Conservation (phyloP, 2,797 vertebrate genomes). For the Chaenodraco wilsoni region DNA sequence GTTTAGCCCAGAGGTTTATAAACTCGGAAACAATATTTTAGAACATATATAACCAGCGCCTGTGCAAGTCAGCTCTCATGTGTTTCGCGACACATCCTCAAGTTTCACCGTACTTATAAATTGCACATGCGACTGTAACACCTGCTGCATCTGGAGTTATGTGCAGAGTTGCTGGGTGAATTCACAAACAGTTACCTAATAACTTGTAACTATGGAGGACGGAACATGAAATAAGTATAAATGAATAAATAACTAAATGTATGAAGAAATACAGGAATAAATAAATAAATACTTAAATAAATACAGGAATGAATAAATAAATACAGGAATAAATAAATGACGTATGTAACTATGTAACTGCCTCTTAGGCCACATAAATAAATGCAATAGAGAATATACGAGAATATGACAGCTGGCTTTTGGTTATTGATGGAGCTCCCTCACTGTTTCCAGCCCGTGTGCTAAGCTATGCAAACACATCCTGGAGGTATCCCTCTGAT, state of each 20-base stretch:
- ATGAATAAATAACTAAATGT: too few relatives aligned
- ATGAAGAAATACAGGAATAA: too few relatives aligned
- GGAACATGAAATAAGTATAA: too few relatives aligned
- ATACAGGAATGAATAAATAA: too few relatives aligned
- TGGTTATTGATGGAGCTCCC: neutral
- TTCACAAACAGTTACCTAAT: neutral
- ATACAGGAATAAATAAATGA: too few relatives aligned
- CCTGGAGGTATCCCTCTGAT: constrained; percentile 37
- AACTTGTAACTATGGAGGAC: neutral
- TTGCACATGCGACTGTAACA: neutral
- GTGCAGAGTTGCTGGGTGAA: neutral
- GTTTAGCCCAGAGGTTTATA: constrained; percentile 44
- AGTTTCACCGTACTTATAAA: neutral
- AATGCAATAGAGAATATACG: constrained; percentile 1
- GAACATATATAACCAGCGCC: neutral
- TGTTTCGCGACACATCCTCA: neutral
- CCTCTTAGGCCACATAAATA: constrained; percentile 10
- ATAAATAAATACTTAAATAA: too few relatives aligned
- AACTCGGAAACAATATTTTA: constrained; percentile 19
- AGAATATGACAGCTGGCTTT: constrained; percentile 23
- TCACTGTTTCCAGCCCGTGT: constrained; percentile 17
- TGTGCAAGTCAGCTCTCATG: constrained; percentile 10
- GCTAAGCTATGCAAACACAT: constrained; percentile 37
- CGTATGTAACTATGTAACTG: neutral
- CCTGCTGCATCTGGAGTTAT: constrained; percentile 17